Evolutionary conservation across 1,140 invertebrate species (phyloP).

Genomic region (Zaprionus gabonicus): DNA sequence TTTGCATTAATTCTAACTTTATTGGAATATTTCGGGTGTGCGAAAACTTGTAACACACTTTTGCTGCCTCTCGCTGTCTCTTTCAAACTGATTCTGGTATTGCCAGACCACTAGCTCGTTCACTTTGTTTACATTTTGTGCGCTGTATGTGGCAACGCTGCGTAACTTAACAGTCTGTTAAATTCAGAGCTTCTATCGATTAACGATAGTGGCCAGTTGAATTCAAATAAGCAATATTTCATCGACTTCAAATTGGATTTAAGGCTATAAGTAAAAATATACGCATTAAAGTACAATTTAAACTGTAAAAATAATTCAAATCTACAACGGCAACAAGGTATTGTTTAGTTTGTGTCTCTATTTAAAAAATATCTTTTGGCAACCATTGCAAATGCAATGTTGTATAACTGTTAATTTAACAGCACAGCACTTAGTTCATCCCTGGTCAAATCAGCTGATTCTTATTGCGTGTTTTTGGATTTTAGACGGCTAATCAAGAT

Average conservation of each 20-base stretch:
- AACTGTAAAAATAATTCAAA: neutral
- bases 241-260: neutral
- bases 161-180: constrained; percentile 27
- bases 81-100: constrained; percentile 63
- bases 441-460: constrained; percentile 42
- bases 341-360: neutral
- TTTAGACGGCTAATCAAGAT: constrained; percentile 22
- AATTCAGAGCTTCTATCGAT: neutral
- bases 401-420: constrained; percentile 18
- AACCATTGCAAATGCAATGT: neutral
- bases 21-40: constrained; percentile 70
- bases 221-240: constrained; percentile 16
- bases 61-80: constrained; percentile 72
- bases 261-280: neutral
- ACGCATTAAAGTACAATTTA: neutral
- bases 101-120: constrained; percentile 40
- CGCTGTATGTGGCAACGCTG: constrained; percentile 30
- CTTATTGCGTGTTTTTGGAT: constrained; percentile 23
- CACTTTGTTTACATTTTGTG: constrained; percentile 48
- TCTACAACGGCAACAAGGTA: neutral
- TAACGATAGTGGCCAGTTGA: constrained; percentile 10
- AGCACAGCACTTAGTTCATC: constrained; percentile 23
- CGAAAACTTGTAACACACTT: constrained; percentile 69
- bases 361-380: neutral
- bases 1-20: constrained; percentile 57